Conservation (phyloP, 2,797 vertebrate species). For the Malacoraja senta region DNA sequence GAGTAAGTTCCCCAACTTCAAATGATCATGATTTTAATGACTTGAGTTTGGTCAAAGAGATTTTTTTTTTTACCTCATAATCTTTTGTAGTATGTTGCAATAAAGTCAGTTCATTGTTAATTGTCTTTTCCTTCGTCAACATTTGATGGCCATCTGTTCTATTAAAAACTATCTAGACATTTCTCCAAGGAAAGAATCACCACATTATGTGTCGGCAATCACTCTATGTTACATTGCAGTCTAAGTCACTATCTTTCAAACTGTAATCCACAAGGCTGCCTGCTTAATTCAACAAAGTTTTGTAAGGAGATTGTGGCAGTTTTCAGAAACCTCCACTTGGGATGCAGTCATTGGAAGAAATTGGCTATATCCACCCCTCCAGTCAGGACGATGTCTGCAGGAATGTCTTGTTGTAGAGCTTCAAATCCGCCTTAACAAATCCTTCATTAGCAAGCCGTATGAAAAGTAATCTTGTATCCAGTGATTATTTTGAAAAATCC, state of each 20-base stretch:
- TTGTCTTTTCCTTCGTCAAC: background rate
- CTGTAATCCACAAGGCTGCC: conserved; percentile 46
- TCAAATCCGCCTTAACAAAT: background rate
- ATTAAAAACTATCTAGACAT: conserved; percentile 23
- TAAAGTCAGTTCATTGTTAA: background rate
- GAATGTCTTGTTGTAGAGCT: conserved; percentile 29
- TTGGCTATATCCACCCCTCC: background rate
- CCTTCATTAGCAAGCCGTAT: background rate
- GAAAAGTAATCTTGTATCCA: conserved; percentile 20
- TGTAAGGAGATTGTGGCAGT: background rate
- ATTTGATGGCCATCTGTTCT: background rate
- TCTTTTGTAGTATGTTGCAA: conserved; percentile 11
- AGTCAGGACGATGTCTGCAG: background rate
- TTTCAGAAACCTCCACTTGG: background rate
- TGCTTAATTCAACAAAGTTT: conserved; percentile 18
- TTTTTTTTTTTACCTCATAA: conserved; percentile 2
- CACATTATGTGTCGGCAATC: background rate
- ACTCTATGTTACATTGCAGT: conserved; percentile 5
- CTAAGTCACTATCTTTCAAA: conserved; percentile 13
- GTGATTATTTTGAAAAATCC: background rate
- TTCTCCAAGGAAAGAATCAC: conserved; percentile 18
- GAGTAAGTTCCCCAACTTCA: background rate
- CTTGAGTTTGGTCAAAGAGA: background rate
- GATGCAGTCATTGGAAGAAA: background rate
- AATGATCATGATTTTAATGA: background rate